These are phyloP conservation scores for Tachyglossus aculeatus DNA, from an alignment of 2,797 vertebrate species.

Conservation along the genomic window DNA sequence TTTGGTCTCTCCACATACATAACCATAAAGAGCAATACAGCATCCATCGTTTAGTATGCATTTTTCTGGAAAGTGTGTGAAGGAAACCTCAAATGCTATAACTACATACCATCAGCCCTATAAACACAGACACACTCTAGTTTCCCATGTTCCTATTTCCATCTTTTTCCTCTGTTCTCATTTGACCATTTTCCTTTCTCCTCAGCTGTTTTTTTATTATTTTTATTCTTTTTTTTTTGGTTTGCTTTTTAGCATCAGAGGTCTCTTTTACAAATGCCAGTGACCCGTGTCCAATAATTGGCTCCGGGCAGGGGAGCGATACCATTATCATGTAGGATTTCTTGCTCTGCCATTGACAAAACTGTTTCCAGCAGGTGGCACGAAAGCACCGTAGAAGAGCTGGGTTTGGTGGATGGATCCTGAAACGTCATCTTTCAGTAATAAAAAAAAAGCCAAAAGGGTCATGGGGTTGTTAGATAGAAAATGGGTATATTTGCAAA, in stretches of 20 bases:
- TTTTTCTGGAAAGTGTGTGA: too few species aligned
- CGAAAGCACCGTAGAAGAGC: conserved; percentile 41
- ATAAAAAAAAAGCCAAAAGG: conserved; percentile 1
- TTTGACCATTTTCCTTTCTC: not conserved
- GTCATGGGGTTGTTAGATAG: conserved; percentile 22
- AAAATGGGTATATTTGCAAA: conserved; percentile 47
- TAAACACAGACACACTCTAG: too few species aligned
- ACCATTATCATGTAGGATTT: not conserved
- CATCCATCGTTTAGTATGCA: too few species aligned
- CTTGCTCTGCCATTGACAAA: conserved; percentile 1
- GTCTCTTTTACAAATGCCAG: not conserved
- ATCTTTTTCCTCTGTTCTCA: not conserved
- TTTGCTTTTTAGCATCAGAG: too few species aligned
- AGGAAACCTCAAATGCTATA: too few species aligned
- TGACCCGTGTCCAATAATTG: not conserved
- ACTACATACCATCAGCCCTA: too few species aligned
- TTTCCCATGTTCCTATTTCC: not conserved
- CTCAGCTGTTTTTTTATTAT: not conserved
- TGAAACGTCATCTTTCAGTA: conserved; percentile 17
- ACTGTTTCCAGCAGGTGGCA: conserved; percentile 61
- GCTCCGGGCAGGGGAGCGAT: not conserved
- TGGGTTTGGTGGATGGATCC: not conserved
- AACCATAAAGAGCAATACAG: too few species aligned
- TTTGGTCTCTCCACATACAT: too few species aligned
- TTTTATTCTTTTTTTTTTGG: not conserved